Base-by-base conservation (phyloP, 2,797 vertebrate species). In the Micromesistius poutassou region DNA sequence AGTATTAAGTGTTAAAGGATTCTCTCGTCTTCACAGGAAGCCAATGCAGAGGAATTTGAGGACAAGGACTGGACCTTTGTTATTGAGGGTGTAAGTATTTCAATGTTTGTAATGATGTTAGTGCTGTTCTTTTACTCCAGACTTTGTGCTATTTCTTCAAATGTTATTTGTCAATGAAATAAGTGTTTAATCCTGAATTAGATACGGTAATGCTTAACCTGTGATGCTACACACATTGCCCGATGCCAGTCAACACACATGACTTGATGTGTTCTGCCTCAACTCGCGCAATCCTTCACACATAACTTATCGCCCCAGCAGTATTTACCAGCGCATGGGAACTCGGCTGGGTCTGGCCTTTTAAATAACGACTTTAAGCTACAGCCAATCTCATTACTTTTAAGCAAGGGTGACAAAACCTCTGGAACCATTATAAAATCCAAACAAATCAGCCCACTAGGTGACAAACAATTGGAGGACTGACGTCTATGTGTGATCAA, bases 61-160 rank as follows among this genome's bases (percentile, higher is more conserved):
- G 95, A 97, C 86, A 98, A 98, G 90, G 96, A 97, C 72, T 98
- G 96, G 96, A 97, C 95, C 0, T 97, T 98, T 81, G 91, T 97
- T 72, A 91, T 98, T 33, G 96, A 98, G 89, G 96, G 96, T 30
- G 96, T 98, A 85, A 91, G 96, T 94, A 55, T 80, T 1, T 71
- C 19, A 71, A 71, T 16, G 13, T 33, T 5, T 71, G 16, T 71
- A 7, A 16, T 40, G 25, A 2, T 28, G 62, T n/a, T 2, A 66
- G 25, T 28, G n/a, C 62, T 62, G 4, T 50, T 4, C 3, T 62
- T 62, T n/a, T 28, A 12, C 62, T 25, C n/a, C 22, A 9, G 5
- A 62, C 50, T n/a, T 62, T 62, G 22, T 22, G 2, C 50, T 62
- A 13, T 22, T 62, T 62, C 22, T 62, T 0, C 8, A 6, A 62